Conservation (phyloP, 2,113 vertebrate species). For the Lamprologus sp. region DNA sequence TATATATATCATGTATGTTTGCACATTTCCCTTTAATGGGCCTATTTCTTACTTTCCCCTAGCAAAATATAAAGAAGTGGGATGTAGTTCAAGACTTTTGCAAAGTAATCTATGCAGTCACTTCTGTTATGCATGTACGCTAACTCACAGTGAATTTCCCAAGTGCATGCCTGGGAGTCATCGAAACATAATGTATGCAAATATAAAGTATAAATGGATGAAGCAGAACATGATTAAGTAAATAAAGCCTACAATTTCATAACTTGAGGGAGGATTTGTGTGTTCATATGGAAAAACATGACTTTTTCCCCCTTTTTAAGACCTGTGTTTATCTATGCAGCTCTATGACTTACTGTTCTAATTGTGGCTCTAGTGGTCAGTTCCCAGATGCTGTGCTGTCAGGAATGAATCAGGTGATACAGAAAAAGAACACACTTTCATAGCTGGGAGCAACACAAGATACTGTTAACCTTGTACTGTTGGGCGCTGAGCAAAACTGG, state of each 20-base stretch:
- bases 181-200: not conserved
- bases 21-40: not conserved
- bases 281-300: not conserved
- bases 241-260: not conserved
- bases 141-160: not conserved
- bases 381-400: not conserved
- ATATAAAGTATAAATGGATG: not conserved
- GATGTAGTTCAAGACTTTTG: not conserved
- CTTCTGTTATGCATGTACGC: not conserved
- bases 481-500: not conserved
- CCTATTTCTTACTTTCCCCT: not conserved
- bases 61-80: not conserved
- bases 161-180: not conserved
- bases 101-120: not conserved
- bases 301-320: accelerated
- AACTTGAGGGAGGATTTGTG: not conserved
- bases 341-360: not conserved
- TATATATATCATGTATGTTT: not conserved
- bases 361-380: not conserved
- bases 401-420: not conserved
- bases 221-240: not conserved
- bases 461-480: slow-evolving; percentile 3
- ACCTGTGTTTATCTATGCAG: not conserved
- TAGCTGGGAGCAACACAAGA: not conserved
- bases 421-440: not conserved